Conservation (phyloP, 1,140 invertebrate genomes). For the Dolichoris vasculosae region DNA sequence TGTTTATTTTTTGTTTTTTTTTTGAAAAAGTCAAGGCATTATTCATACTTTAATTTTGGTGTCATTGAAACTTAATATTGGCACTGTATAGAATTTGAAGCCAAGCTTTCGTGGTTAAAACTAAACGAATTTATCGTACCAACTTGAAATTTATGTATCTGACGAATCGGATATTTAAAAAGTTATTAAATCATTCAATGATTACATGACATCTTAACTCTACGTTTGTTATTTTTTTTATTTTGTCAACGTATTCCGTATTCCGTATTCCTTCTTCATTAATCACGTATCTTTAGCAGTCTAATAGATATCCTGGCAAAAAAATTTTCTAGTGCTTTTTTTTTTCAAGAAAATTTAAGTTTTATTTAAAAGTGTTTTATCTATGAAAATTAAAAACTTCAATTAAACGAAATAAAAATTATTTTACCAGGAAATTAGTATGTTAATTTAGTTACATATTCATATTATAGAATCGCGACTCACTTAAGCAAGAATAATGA, state of each 20-base stretch:
- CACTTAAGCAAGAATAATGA: slow-evolving; percentile 39
- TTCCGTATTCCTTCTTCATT: slow-evolving; percentile 34
- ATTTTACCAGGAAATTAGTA: slow-evolving; percentile 43
- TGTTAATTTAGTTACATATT: slow-evolving; percentile 39
- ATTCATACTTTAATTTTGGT: slow-evolving; percentile 45
- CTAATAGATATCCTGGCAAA: slow-evolving; percentile 51
- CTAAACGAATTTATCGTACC: slow-evolving; percentile 43
- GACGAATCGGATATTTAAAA: slow-evolving; percentile 47
- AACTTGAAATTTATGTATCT: slow-evolving; percentile 44
- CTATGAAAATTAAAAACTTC: slow-evolving; percentile 24
- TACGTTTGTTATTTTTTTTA: slow-evolving; percentile 38
- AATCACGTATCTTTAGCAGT: slow-evolving; percentile 50
- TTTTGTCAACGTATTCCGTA: slow-evolving; percentile 50
- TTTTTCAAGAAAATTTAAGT: slow-evolving; percentile 29
- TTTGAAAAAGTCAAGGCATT: slow-evolving; percentile 42
- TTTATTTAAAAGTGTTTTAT: slow-evolving; percentile 20
- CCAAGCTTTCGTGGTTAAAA: slow-evolving; percentile 45
- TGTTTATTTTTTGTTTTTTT: background rate
- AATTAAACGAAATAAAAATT: slow-evolving; percentile 47
- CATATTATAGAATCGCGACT: slow-evolving; percentile 41
- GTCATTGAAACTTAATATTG: slow-evolving; percentile 43
- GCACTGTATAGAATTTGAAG: slow-evolving; percentile 42
- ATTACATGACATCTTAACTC: slow-evolving; percentile 51
- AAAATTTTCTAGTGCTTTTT: slow-evolving; percentile 15
- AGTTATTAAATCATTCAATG: slow-evolving; percentile 47